Evolutionary conservation across 2,797 vertebrate genomes (phyloP), one percentile per base, ranked within the genome.

Genomic region (Sus cebifrons): DNA sequence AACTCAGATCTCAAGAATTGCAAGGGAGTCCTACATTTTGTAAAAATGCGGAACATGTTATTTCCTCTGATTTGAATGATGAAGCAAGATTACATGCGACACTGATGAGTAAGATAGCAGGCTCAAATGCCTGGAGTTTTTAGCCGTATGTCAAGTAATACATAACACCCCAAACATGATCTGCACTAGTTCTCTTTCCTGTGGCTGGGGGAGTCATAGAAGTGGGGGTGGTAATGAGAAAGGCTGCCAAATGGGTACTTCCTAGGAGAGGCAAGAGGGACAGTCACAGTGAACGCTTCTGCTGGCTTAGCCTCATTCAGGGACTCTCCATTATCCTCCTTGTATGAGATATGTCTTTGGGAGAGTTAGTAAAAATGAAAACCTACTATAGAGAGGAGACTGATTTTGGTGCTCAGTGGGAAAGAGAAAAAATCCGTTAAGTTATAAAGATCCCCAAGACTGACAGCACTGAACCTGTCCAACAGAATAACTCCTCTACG

Each of bases 1-100:
- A 92, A 93, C 81, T 93, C 86, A 96, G 91, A 96, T 96, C 96
- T 94, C 68, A 29, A 79, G 89, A 93, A 96, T 36, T 94, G 67
- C 81, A 84, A 94, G 62, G 89, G 89, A 96, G 89, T 67, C 91
- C 87, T 83, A 82, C 73, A 67, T 94, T 91, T 95, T 89, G 21
- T 92, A 97, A 97, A 95, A 97, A 97, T 95, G 96, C 77, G n/a
- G 91, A 98, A 98, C 98, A 79, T 91, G 73, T 52, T 93, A 89
- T 92, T 98, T 97, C 93, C 96, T 97, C 68, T 73, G 89, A 94
- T 88, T 89, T 96, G 64, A 93, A 77, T 94, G 97, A 96, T 97
- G 94, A 97, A 96, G 36, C 67, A 65, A 65, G 89, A 97, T 97
- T 96, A 86, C 89, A 70, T 93, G 89, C 91, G 68, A 97, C 94